Base-by-base conservation (phyloP, 64 coral and sea anemone species). In the Porites australiensis region DNA sequence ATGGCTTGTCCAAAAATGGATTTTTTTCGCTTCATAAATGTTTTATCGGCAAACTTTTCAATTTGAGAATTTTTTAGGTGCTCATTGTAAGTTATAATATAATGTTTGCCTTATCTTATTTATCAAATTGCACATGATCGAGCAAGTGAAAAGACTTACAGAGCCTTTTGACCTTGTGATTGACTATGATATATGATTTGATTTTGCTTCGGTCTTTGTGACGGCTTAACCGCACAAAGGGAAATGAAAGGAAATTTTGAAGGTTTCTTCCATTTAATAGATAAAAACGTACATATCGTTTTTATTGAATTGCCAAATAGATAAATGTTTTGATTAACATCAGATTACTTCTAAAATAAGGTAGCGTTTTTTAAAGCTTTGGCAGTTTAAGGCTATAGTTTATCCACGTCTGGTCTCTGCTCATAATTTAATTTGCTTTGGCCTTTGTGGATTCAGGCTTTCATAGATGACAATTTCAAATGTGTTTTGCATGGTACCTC, bases 1-100 rank as follows among this genome's bases (percentile, higher is more conserved):
- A 51, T 11, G 27, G 44, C 9, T 46, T 71, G 4, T 3, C 3
- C 5, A 3, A 46, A 68, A 50, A 67, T 50, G 43, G 4, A 23
- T 51, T 50, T 14, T 18, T 52, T 69, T 69, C 62, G 19, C 7
- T 19, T 87, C 58, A 93, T 93, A 20, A 93, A 93, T 93, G 20
- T 87, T 93, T 93, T 51, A 93, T 93, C 20, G 50, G 37, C 82
- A 93, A 93, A 93, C 82, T 93, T 93, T 93, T 93, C 91, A 87
- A 93, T 93, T 93, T 87, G 85, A 52, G 82, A 37, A 62, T 77
- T 87, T 37, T 86, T 93, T 79, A 87, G 13, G 58, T 27, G 47
- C 58, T 87, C 74, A 87, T 70, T 81, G 82, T 64, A 66, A 22
- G 81, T 77, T 77, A 62, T 75, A 75, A 86, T 93, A 74, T 86